These are phyloP conservation scores for Galago senegalensis DNA, from an alignment of 2,797 vertebrate species.

Conservation along the genomic window DNA sequence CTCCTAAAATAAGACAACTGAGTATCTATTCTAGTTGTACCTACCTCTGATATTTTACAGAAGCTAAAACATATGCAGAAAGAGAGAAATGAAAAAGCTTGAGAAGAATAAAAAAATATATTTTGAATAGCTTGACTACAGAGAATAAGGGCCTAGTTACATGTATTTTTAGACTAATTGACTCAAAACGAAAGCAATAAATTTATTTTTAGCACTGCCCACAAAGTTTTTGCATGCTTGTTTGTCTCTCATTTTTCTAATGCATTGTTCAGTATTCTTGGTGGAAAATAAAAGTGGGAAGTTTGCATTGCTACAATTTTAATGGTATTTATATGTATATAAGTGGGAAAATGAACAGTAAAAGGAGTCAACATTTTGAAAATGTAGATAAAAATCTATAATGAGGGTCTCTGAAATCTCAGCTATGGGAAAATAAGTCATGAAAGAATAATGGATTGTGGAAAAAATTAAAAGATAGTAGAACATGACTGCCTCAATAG, in stretches of 20 bases:
- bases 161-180: background rate
- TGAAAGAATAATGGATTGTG: background rate
- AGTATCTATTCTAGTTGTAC: background rate
- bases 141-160: background rate
- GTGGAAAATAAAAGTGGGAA: background rate
- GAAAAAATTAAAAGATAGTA: background rate
- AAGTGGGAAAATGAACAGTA: background rate
- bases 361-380: background rate
- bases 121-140: background rate
- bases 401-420: background rate
- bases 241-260: background rate
- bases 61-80: background rate
- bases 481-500: background rate
- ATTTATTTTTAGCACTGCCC: background rate
- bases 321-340: background rate
- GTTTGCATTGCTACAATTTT: background rate
- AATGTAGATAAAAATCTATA: background rate
- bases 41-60: background rate
- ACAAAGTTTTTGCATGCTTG: background rate
- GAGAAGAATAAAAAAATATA: background rate
- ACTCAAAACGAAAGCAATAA: background rate
- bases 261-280: background rate
- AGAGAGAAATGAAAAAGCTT: background rate
- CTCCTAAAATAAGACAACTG: background rate
- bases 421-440: background rate